Percentiles rank a stretch among this genome's conserved stretches.
Conservation (phyloP, 2,888 invertebrate species). For the Caenorhabditis sulstoni region DNA sequence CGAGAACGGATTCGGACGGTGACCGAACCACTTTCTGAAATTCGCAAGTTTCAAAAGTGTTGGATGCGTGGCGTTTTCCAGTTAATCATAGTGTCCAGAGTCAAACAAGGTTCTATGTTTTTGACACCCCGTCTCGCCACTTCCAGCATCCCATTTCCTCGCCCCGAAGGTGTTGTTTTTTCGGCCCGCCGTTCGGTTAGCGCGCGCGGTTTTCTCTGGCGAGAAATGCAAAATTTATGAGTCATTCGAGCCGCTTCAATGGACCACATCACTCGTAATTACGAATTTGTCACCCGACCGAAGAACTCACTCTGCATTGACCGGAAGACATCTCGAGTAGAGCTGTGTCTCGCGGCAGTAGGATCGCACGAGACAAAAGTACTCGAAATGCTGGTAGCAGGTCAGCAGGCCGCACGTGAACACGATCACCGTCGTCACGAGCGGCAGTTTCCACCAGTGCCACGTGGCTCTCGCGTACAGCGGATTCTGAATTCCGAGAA, state of each 20-base stretch:
- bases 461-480: constrained; percentile 71
- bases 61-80: no score
- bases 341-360: constrained; percentile 75
- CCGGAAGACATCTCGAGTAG: constrained; percentile 74
- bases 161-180: constrained; percentile 44
- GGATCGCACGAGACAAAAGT: constrained; percentile 71
- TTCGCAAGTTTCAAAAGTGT: background rate
- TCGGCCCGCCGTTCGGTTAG: background rate
- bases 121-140: constrained; percentile 29
- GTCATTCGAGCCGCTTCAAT: background rate
- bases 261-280: constrained; percentile 17
- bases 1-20: constrained; percentile 75
- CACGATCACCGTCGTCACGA: constrained; percentile 72
- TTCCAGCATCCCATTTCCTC: constrained; percentile 36
- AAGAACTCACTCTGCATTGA: constrained; percentile 68
- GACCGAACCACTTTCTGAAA: constrained; percentile 74
- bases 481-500: constrained; percentile 78
- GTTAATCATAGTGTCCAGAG: no score
- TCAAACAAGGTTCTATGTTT: constrained; percentile 37
- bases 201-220: background rate
- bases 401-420: constrained; percentile 72
- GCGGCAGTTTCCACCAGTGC: constrained; percentile 74
- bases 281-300: background rate
- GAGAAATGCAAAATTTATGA: constrained; percentile 31
- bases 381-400: constrained; percentile 76